Evolutionary conservation across 2,797 vertebrate genomes (phyloP), one percentile per base, ranked within the genome.

Genomic region (Thamnophis elegans): DNA sequence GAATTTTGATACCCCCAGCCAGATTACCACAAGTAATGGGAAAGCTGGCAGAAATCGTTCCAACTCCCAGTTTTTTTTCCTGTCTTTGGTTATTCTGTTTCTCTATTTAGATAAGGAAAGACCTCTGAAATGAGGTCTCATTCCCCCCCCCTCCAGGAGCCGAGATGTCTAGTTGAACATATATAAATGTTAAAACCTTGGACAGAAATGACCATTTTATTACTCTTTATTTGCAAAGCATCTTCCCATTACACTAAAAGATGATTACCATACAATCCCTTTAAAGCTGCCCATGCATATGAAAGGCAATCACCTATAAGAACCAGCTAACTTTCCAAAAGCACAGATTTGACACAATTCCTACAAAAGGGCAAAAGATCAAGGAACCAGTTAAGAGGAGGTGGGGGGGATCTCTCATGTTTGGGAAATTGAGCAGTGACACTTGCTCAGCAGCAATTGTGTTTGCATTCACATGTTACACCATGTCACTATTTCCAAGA

Each of bases 171-270:
- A 65, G 18, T 11, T 42, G 16, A 78, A 42, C 16, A 42, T 10
- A 42, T 1, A 42, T 4, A 13, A 47, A 25, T 28, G 36, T 60
- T 60, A 88, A 88, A 59, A 60, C 36, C 25, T 3, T 51, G 60
- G 51, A 68, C 9, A 53, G 10, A 25, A 90, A 55, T 26, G n/a
- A 90, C 59, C 22, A 56, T 90, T 47, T 78, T 65, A 32, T 89
- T 55, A 55, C 8, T 73, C 51, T 78, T 90, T 90, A 90, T 90
- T 90, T 78, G 87, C 87, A 88, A 88, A 88, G 32, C 55, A 59
- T 42, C 55, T 42, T 88, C 53, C 89, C 62, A 42, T 36, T 73
- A 90, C 89, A 90, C 28, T 59, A 78, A 90, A 90, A 90, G 22
- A 56, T 55, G 65, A 32, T 73, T 90, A 78, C 51, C 54, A 54